Percentiles rank a stretch among this genome's conserved stretches.
phyloP scores from a whole-genome alignment of 2,797 vertebrate genomes.

The Malurus splendens region DNA sequence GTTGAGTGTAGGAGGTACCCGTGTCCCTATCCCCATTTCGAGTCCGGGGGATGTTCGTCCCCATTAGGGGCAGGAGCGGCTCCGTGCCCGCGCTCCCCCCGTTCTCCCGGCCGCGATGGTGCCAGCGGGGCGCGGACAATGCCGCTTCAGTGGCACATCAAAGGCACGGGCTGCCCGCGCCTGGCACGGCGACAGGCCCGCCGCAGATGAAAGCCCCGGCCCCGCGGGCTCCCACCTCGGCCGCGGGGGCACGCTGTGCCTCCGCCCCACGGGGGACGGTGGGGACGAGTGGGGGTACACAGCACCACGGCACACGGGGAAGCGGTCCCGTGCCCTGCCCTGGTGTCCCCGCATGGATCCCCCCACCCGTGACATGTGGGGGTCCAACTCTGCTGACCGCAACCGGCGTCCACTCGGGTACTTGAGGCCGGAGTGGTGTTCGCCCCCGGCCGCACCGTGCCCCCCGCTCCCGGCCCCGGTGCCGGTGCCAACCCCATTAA shows the following conservation, averaged over 20 bases:
- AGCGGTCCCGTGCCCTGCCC: not conserved
- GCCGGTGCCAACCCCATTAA: conserved; percentile 18
- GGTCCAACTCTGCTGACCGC: not conserved
- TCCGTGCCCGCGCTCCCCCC: not conserved
- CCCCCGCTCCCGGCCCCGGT: not conserved
- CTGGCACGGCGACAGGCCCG: conserved; percentile 37
- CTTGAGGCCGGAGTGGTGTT: not conserved
- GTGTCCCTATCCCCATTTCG: not conserved
- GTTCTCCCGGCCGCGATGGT: not conserved
- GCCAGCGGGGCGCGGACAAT: conserved; percentile 25
- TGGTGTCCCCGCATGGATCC: not conserved
- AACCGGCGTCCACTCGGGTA: not conserved
- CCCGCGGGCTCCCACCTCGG: conserved; percentile 28
- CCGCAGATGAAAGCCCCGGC: conserved; percentile 20
- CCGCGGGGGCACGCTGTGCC: not conserved
- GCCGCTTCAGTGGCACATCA: conserved; percentile 41
- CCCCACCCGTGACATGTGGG: not conserved
- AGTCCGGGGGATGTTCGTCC: not conserved
- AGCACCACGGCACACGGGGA: no score
- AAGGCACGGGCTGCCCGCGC: conserved; percentile 18
- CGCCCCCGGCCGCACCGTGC: not conserved
- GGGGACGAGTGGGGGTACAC: not conserved
- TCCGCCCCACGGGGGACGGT: not conserved
- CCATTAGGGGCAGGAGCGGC: not conserved
- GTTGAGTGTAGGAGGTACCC: not conserved